Base-by-base conservation (phyloP, 2,797 vertebrate species). In the Carcharodon carcharias region DNA sequence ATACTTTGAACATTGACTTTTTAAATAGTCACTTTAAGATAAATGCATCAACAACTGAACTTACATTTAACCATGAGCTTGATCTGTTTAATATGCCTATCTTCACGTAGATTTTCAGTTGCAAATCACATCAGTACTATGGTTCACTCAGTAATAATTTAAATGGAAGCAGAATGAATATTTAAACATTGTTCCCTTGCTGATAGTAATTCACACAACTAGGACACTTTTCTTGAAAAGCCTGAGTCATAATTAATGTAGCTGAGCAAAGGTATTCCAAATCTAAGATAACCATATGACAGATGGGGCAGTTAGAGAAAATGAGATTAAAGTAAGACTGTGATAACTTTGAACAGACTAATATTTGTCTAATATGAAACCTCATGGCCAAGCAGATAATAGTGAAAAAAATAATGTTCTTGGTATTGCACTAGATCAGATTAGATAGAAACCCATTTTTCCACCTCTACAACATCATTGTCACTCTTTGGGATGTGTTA, bases 81-180 rank as follows among this genome's bases (percentile, higher is more conserved):
- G 31, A n/a, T 92, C 89, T 92, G 35, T 92, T 92, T 92, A 63
- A 92, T 54, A 95, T 95, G 94, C 94, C 94, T 35, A 77, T 23
- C 12, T 95, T 71, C 94, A 71, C 77, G 69, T 9, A 54, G 94
- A 95, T 95, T 95, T 73, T 58, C 65, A 95, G 45, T 67, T 95
- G 40, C 69, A 95, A 95, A 95, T 95, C 69, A 77, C 50, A 95
- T 95, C 50, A 56, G 28, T 71, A 58, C 50, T 23, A 54, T 16
- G 31, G 69, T 56, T 95, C 40, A 35, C 65, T 95, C 50, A 73
- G 69, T 95, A 95, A 73, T 95, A 95, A 95, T 95, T 95, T 95
- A 58, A 95, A 58, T 95, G 28, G 45, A 77, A 77, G 73, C 69
- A 73, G 50, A 56, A 77, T 73, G 50, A 77, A 95, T 95, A 73